Evolutionary conservation across 1,140 invertebrate genomes (phyloP).

Genomic region (Drosophila pseudoobscura): DNA sequence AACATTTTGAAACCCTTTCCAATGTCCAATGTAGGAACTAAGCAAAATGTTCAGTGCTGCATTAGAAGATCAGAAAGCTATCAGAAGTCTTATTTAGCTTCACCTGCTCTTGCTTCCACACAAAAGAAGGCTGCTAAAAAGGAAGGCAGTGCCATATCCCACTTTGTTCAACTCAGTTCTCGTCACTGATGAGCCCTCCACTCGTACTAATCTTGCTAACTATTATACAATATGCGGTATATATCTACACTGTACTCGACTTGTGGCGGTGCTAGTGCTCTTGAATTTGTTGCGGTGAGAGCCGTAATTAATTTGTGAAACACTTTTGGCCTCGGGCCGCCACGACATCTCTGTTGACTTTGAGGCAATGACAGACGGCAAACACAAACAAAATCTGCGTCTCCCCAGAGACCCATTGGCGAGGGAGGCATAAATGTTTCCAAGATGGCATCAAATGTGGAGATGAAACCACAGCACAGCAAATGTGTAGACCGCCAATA

Average conservation of each 20-base stretch:
- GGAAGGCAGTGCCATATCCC: no score
- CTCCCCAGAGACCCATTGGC: not conserved
- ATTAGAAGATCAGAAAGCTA: no score
- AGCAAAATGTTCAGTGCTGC: no score
- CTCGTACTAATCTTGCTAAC: constrained; percentile 3
- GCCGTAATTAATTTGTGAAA: constrained; percentile 60
- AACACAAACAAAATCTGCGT: constrained; percentile 37
- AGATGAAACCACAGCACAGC: constrained; percentile 16
- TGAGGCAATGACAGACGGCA: constrained; percentile 38
- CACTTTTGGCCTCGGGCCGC: constrained; percentile 33
- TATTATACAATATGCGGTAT: constrained; percentile 13
- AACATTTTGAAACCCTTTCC: no score
- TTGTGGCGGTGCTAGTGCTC: constrained; percentile 21
- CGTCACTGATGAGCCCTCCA: no score
- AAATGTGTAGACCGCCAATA: constrained; percentile 6
- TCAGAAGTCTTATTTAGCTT: no score
- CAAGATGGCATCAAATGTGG: constrained; percentile 37
- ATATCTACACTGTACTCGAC: constrained; percentile 14
- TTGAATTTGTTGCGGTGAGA: constrained; percentile 48
- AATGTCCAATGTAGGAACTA: no score
- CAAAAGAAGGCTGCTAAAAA: no score
- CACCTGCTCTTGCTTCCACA: no score
- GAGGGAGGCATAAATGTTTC: constrained; percentile 22
- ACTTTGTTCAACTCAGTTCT: no score
- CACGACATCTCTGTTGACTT: constrained; percentile 39